Evolutionary conservation across 2,888 invertebrate genomes (phyloP), one percentile per base, ranked within the genome.

Genomic region (Noctua pronuba): DNA sequence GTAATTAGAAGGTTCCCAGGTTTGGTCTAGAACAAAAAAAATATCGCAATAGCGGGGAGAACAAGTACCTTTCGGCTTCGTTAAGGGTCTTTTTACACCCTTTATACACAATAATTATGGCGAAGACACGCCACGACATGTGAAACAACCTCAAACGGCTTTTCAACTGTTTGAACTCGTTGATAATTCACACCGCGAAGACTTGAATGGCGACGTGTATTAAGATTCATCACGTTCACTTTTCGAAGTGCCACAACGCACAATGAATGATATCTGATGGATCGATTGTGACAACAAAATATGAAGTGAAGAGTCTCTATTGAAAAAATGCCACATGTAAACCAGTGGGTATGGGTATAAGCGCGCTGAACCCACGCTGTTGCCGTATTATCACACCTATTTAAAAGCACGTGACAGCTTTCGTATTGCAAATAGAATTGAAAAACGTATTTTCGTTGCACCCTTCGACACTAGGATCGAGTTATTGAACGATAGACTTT

Each of bases 71-170:
- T n/a, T n/a, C n/a, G n/a, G n/a, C n/a, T n/a, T n/a, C n/a, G n/a
- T n/a, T n/a, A n/a, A n/a, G n/a, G n/a, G n/a, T n/a, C n/a, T n/a
- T n/a, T n/a, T n/a, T n/a, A n/a, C n/a, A n/a, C n/a, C n/a, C n/a
- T n/a, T n/a, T n/a, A 92, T 88, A 88, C 80, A 88, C 83, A 80
- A 91, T 91, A 92, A 92, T 93, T 92, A 94, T 90, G 89, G 92
- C 88, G 85, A 90, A 88, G 88, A 90, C 87, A 90, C 85, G 81
- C 75, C 76, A 77, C 78, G 73, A 88, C 84, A 88, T 81, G 85
- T 84, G 84, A 88, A 89, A 90, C 88, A 86, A 83, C 84, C 73
- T 75, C 75, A 81, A 84, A 76, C 74, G 77, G 83, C 80, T 88
- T 87, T 86, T 86, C 80, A 87, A 90, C 84, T 84, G 83, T 86